Percentiles rank a stretch among this genome's conserved stretches.
phyloP scores from a whole-genome alignment of 2,797 vertebrate species.

The Pseudomugil tenellus region DNA sequence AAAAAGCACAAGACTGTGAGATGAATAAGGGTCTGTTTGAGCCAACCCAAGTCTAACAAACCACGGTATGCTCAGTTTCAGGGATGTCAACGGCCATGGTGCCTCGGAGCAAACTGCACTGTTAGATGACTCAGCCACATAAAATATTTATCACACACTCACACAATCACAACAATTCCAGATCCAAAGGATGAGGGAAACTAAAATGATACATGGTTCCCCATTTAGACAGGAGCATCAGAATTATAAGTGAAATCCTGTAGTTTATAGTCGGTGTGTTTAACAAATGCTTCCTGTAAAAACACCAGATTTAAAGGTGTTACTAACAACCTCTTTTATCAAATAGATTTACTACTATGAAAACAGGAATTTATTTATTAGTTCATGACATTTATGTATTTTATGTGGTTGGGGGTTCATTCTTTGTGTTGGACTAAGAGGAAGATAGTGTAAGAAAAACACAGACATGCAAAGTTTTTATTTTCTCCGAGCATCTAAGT shows the following conservation, averaged over 20 bases:
- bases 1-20: not conserved
- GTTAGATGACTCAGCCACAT: constrained; percentile 5
- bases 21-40: not conserved
- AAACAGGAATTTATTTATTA: not conserved
- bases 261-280: not conserved
- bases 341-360: not conserved
- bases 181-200: constrained; percentile 8
- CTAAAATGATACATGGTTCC: not conserved
- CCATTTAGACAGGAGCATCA: not conserved
- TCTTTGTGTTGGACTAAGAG: not conserved
- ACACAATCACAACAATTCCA: constrained; percentile 21
- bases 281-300: not conserved
- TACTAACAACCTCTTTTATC: not conserved
- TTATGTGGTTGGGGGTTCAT: not conserved
- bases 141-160: constrained; percentile 13
- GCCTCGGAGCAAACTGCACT: constrained; percentile 10
- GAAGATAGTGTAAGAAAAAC: too few relatives aligned
- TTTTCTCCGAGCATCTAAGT: not conserved
- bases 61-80: constrained; percentile 8
- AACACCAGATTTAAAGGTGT: not conserved
- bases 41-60: not conserved
- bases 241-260: not conserved
- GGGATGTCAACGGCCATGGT: not conserved
- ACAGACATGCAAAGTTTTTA: too few relatives aligned
- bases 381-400: not conserved